phyloP scores from a whole-genome alignment of 2,797 vertebrate genomes.

The Platalea minor region DNA sequence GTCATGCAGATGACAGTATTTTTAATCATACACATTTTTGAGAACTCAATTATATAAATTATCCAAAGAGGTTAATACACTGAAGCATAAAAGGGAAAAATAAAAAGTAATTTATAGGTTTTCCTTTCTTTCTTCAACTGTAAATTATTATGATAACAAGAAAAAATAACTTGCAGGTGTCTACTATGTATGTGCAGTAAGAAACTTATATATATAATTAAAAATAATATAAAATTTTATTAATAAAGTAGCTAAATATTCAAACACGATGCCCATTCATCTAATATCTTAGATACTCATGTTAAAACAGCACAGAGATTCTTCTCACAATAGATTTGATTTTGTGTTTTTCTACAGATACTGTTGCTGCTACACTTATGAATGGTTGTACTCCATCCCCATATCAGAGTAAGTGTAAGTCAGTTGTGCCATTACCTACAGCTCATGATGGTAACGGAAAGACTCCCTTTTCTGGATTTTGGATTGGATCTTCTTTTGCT shows the following conservation, averaged over 20 bases:
- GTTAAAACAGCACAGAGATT: background rate
- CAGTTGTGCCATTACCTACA: background rate
- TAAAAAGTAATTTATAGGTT: background rate
- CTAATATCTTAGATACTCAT: background rate
- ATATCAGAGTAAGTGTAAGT: background rate
- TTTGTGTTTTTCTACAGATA: background rate
- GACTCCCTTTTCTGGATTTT: background rate
- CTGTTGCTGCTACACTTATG: background rate
- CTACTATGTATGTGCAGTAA: background rate
- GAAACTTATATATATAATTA: background rate
- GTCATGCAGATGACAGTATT: background rate
- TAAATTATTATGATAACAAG: background rate
- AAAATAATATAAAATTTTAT: background rate
- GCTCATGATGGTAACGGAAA: background rate
- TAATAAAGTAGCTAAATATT: background rate
- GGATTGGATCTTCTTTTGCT: background rate
- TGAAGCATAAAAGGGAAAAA: background rate
- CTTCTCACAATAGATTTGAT: background rate
- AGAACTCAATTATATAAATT: background rate
- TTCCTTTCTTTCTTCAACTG: background rate
- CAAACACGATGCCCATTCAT: background rate
- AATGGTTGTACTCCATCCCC: background rate
- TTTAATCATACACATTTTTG: background rate
- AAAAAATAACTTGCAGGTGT: background rate
- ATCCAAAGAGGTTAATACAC: background rate